Evolutionary conservation across 2,888 invertebrate species (phyloP), one percentile per base, ranked within the genome.

Genomic region (Synergus gifuensis): DNA sequence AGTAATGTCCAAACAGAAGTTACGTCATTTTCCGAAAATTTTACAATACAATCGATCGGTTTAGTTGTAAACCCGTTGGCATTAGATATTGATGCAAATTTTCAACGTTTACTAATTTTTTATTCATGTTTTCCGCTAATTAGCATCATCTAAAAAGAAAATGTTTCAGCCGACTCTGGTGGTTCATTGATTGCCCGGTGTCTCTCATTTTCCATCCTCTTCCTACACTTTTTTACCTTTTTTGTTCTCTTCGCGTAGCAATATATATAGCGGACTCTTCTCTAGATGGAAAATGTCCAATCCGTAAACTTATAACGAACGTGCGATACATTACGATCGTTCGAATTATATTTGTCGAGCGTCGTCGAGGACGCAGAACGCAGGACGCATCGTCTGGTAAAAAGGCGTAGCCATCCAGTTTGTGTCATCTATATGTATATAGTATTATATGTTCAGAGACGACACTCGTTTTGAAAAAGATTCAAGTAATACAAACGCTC

Each of bases 201-300:
- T 83, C 84, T 86, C 81, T 84, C 81, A 81, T 80, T 73, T 62
- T 63, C 28, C 40, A 81, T 49, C 49, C 36, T 28, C 79, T 63
- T 64, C 63, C 64, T 60, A 28, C 44, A 8, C 80, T 85, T 79
- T 82, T 83, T 81, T 80, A 69, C 79, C 60, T 67, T 63, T 46
- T 63, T 16, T 76, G 46, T 44, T 67, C 78, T 76, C 44, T 46
- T 63, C 49, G 36, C 78, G 67, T 54, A 62, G 22, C 67, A 76
- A 77, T 36, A 46, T 76, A 42, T 62, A 76, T 76, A 18, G 42
- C 54, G 40, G 49, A 60, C 63, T 76, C 40, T 46, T 78, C 82
- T 73, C 77, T 79, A 80, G 86, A 85, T 83, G 83, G 86, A 84
- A 86, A 86, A 87, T 83, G 85, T 82, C 85, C 82, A 83, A 36